Base-by-base conservation (phyloP, 2,888 invertebrate genomes). In the Seira musarum region DNA sequence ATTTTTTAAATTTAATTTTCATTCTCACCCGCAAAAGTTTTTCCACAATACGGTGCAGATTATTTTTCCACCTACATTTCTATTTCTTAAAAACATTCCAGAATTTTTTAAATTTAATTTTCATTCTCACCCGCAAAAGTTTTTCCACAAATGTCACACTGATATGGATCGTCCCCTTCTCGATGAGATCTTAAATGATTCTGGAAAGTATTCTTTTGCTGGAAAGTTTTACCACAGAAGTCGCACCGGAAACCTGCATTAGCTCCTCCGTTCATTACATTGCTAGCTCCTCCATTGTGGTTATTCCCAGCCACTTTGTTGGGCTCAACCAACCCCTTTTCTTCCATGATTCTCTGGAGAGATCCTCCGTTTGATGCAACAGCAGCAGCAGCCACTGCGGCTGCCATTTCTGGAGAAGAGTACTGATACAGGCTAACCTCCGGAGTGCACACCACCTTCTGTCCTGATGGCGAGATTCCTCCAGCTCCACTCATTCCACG, bases 131-230 rank as follows among this genome's bases (percentile, higher is more conserved):
- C 87, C 82, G 96, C 95, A 89, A 96, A 96, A 15, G 95, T 95
- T 89, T 96, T 96, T 87, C 94, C 93, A 89, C 96, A 96, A 86
- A 95, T 95, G 89, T 96, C 94, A 90, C 96, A 96, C 84, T 94
- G 93, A 89, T 96, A 96, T 22, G 95, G 95, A 90, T 95, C 95
- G 60, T 87, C 87, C 65, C 85, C 85, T 65, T 86, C 86, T 49
- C 87, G 84, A 79, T 94, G 94, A n/a, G 91, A 91, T 80, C 92
- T 90, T 30, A 92, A 88, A 87, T 93, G 92, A 87, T 93, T 94
- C 82, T 94, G 94, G 86, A 94, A 92, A 1, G 93, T 92, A 88
- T 92, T 93, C 88, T 94, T 93, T 87, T 94, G 94, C 64, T 93
- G 92, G 87, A 94, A 94, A 81, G 91, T 92, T 90, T 94, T 92